These are phyloP conservation scores for Brachylomia viminalis DNA, from an alignment of 2,888 invertebrate genomes.

Conservation along the genomic window DNA sequence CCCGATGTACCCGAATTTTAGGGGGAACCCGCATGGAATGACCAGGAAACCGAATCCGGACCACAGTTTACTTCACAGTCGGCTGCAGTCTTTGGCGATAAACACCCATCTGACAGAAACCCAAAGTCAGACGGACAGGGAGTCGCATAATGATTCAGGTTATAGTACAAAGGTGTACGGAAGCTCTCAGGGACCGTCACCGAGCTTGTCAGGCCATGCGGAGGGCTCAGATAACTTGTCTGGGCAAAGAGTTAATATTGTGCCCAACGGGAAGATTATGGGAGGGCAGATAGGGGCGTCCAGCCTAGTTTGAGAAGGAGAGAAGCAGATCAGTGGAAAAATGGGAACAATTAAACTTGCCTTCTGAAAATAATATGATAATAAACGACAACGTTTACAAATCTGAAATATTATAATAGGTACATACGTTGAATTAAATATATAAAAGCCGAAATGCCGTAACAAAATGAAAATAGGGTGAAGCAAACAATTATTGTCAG, in stretches of 20 bases:
- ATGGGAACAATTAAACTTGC: slow-evolving; percentile 38
- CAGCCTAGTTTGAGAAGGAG: slow-evolving; percentile 90
- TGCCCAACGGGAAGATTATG: slow-evolving; percentile 79
- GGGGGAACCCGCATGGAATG: slow-evolving; percentile 77
- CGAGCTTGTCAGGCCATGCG: slow-evolving; percentile 92
- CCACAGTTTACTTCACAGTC: slow-evolving; percentile 85
- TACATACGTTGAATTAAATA: neutral
- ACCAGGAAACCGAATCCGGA: slow-evolving; percentile 82
- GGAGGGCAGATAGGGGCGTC: slow-evolving; percentile 90
- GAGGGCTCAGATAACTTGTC: slow-evolving; percentile 85
- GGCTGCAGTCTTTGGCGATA: slow-evolving; percentile 87
- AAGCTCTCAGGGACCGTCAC: slow-evolving; percentile 94
- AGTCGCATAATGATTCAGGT: slow-evolving; percentile 95
- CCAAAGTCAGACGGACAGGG: slow-evolving; percentile 90
- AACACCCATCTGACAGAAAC: slow-evolving; percentile 88
- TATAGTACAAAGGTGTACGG: slow-evolving; percentile 96
- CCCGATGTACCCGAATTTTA: slow-evolving; percentile 75
- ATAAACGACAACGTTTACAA: neutral
- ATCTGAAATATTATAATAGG: neutral
- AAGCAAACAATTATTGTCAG: neutral
- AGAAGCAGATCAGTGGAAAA: neutral
- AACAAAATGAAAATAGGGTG: neutral
- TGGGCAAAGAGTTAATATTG: slow-evolving; percentile 81
- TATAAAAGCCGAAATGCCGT: neutral
- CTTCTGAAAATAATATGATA: neutral